Evolutionary conservation across 2,797 vertebrate genomes (phyloP).

Genomic region (Lates japonicus): DNA sequence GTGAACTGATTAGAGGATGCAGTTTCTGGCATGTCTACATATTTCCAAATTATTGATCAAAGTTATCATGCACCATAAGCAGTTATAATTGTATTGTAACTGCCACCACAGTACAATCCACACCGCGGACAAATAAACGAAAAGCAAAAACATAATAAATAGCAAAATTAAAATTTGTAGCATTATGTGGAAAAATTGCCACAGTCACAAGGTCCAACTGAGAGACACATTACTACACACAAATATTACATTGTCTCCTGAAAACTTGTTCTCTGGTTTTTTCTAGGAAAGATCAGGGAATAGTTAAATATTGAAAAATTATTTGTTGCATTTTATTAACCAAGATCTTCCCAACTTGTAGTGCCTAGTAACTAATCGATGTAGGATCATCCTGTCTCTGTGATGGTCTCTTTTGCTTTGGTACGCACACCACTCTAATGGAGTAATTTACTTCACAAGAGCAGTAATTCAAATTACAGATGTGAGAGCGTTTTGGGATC

Average conservation of each 20-base stretch:
- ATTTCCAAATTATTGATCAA: conserved; percentile 8
- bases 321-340: neutral
- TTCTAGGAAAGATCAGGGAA: no score
- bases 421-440: neutral
- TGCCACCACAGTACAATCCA: neutral
- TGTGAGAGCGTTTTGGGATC: no score
- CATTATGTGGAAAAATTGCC: neutral
- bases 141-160: neutral
- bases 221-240: neutral
- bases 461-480: no score
- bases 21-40: neutral
- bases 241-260: neutral
- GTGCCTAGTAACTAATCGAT: neutral
- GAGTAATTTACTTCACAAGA: no score
- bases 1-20: conserved; percentile 20
- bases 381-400: neutral
- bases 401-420: neutral
- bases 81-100: neutral
- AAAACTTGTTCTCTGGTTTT: neutral
- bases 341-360: neutral
- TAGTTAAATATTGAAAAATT: neutral
- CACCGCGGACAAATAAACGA: neutral
- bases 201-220: neutral
- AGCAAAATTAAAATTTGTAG: neutral
- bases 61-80: conserved; percentile 3